Percentiles rank a stretch among this genome's conserved stretches.
Evolutionary conservation across 2,797 vertebrate species (phyloP).

Genomic region (Spatula clypeata): DNA sequence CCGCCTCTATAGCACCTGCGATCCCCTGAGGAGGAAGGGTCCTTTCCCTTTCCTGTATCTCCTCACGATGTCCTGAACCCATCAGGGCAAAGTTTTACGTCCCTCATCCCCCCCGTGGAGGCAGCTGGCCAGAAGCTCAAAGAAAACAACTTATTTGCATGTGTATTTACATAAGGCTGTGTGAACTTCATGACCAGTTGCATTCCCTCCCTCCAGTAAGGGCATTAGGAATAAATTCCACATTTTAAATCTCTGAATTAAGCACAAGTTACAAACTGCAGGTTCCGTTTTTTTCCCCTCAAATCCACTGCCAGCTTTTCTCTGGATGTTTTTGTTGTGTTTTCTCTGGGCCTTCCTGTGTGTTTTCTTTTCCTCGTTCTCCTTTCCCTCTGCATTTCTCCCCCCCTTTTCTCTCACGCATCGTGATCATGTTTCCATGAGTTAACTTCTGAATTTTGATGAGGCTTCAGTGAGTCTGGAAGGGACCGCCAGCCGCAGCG

Average conservation of each 20-base stretch:
- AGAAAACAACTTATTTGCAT: conserved; percentile 70
- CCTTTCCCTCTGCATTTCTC: background rate
- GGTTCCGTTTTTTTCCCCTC: background rate
- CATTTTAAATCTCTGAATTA: conserved; percentile 64
- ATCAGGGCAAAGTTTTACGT: background rate
- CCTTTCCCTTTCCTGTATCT: conserved; percentile 22
- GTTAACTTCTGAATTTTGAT: conserved; percentile 61
- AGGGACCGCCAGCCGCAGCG: conserved; percentile 52
- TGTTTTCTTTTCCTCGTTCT: conserved; percentile 45
- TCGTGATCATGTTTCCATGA: conserved; percentile 21
- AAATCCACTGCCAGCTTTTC: conserved; percentile 2
- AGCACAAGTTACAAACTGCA: conserved; percentile 30
- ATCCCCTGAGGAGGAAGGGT: background rate
- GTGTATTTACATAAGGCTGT: conserved; percentile 63
- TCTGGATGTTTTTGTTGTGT: background rate
- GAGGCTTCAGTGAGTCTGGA: conserved; percentile 52
- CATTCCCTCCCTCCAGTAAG: conserved; percentile 56
- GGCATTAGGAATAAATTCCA: conserved; percentile 61
- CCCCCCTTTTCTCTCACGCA: background rate
- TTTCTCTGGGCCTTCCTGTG: background rate
- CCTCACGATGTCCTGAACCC: conserved; percentile 23
- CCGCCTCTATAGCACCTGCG: fast-evolving
- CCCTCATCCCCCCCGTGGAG: conserved; percentile 41
- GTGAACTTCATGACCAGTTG: conserved; percentile 72
- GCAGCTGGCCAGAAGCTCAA: conserved; percentile 62